Conservation (phyloP, 2,888 invertebrate genomes). For the Eupithecia centaureata region DNA sequence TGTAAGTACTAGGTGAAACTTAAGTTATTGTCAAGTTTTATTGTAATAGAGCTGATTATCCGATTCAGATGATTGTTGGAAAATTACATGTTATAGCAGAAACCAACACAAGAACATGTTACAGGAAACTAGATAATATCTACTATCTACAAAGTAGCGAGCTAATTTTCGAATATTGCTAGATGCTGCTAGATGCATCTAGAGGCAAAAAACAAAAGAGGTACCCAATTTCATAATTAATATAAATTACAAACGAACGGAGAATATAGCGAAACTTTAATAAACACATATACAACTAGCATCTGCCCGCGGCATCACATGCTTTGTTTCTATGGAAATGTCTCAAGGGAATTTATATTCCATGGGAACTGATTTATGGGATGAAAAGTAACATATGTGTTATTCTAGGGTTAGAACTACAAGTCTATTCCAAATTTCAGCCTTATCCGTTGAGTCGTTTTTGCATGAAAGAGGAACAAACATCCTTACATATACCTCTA, state of each 20-base stretch:
- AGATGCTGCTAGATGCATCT: too few relatives aligned
- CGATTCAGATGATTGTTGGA: conserved; percentile 2
- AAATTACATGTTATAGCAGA: conserved; percentile 6
- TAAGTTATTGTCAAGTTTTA: conserved; percentile 2
- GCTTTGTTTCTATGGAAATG: too few relatives aligned
- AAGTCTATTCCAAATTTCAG: too few relatives aligned
- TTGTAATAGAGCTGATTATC: not conserved
- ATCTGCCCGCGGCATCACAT: too few relatives aligned
- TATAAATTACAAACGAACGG: not conserved
- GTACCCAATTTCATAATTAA: not conserved
- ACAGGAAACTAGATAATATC: not conserved
- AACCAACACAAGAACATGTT: not conserved
- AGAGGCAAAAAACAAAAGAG: not conserved
- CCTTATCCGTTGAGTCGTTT: too few relatives aligned
- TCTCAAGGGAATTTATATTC: too few relatives aligned
- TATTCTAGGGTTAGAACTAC: too few relatives aligned
- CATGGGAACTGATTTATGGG: too few relatives aligned
- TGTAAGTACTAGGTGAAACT: not conserved
- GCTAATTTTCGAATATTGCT: not conserved
- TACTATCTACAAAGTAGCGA: not conserved
- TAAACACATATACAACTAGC: not conserved
- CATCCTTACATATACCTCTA: too few relatives aligned
- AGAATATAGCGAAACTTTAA: not conserved
- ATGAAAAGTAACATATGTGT: too few relatives aligned
- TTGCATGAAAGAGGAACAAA: too few relatives aligned